Base-by-base conservation (phyloP, 2,113 vertebrate genomes). In the Himantopus leucocephalus region DNA sequence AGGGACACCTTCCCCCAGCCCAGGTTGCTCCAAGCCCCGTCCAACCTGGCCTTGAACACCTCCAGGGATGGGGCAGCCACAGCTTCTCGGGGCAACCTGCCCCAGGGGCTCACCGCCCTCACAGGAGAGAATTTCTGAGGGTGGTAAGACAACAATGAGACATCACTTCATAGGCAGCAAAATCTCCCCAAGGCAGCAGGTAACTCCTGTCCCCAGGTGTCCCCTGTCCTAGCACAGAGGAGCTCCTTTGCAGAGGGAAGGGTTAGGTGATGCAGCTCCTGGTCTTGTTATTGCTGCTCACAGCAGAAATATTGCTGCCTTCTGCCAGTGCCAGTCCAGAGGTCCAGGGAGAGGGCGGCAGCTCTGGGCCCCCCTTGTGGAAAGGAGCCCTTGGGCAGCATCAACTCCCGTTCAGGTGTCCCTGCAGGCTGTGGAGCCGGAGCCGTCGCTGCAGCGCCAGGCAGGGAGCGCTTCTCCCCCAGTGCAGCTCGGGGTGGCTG, bases 311-410 rank as follows among this genome's bases (percentile, higher is more conserved):
- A 24, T 1, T 22, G 24, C 29, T 75, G 14, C 50, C 14, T 39
- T 43, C 66, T 5, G 8, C 35, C 43, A 6, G 18, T 8, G 50
- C 43, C 6, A 1, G 23, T 41, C 55, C 8, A 8, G 64, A 41
- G 30, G 50, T 4, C 56, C 41, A 11, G 21, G 30, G 34, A 66
- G 19, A 16, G 20, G 59, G 27, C 16, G 9, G 27, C 45, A 52
- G 45, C 20, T 35, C 52, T 1, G 3, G 45, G 39, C 13, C 7
- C 17, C 20, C 3, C 2, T 1, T 2, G 1, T 0, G 8, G 63
- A 13, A 75, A 62, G 30, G 16, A 45, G 34, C 27, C 45, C 4
- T 29, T 2, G 5, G 53, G 47, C 53, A 47, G 27, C 45, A 23
- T 2, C 11, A 2, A 7, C 18, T 68, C 47, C 34, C 1, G 8